Evolutionary conservation across 2,113 vertebrate genomes (phyloP), one percentile per base, ranked within the genome.

Genomic region (Oxyruncus cristatus): DNA sequence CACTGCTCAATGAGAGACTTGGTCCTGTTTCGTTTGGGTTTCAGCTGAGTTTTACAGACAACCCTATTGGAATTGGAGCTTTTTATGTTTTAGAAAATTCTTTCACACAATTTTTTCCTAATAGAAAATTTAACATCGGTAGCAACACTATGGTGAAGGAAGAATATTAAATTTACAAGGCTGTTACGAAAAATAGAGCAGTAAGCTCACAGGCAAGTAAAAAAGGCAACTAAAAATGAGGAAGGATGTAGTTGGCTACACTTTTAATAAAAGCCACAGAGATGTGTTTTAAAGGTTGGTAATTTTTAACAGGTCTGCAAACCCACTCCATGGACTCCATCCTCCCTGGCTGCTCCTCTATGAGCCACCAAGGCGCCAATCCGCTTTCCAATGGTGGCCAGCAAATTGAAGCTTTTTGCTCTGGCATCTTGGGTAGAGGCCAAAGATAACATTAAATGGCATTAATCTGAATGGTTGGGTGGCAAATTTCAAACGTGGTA

Each of bases 331-430:
- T 1, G n/a, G 16, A 78, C 14, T 12, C 18, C 1, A 2, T 59
- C 52, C 52, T 78, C 75, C 65, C 56, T 42, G 47, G 20, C 39
- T 72, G 47, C 39, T 82, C 42, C 55, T 32, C 23, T 27, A 3
- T 4, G 28, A 58, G 14, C 17, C 85, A 24, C 81, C 28, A 71
- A 72, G 66, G 26, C 1, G 2, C 16, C 8, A 4, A 66, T 46
- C 41, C 3, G 3, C 70, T 67, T 87, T 58, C 42, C 35, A 28
- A 5, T 0, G 1, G 27, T 3, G 5, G 27, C 14, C 0, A 1
- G 14, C 0, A 4, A 75, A 63, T 8, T 19, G 21, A 55, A 78
- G 81, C 9, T 42, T 75, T 71, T 67, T 70, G 26, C 28, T 37
- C 41, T 61, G 49, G 44, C 32, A 44, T 50, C 11, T n/a, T 37